Conservation (phyloP, 2,797 vertebrate species). For the Poeciliopsis gracilis region DNA sequence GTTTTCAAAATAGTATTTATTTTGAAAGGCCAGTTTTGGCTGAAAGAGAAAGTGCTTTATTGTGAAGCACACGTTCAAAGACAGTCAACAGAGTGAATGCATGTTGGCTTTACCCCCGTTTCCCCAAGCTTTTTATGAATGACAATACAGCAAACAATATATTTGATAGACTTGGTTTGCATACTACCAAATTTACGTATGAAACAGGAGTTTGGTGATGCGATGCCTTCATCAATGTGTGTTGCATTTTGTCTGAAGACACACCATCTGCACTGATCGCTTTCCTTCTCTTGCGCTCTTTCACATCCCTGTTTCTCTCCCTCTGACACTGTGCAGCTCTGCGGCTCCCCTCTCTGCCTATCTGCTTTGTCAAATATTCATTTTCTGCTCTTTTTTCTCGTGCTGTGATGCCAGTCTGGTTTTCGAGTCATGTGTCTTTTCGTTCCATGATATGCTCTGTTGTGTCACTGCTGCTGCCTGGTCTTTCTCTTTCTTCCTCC, state of each 20-base stretch:
- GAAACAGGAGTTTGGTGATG: slow-evolving; percentile 21
- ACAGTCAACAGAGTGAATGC: slow-evolving; percentile 30
- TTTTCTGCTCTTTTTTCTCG: slow-evolving; percentile 58
- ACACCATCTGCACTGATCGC: slow-evolving; percentile 16
- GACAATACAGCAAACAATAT: slow-evolving; percentile 37
- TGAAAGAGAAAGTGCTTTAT: slow-evolving; percentile 19
- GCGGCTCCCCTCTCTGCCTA: slow-evolving; percentile 38
- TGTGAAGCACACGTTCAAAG: slow-evolving; percentile 31
- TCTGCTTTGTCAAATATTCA: slow-evolving; percentile 53
- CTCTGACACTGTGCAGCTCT: slow-evolving; percentile 36
- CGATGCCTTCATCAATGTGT: slow-evolving; percentile 47
- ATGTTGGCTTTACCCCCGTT: slow-evolving; percentile 25
- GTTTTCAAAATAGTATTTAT: slow-evolving; percentile 24
- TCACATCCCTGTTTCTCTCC: slow-evolving; percentile 31
- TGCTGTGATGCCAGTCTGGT: slow-evolving; percentile 75
- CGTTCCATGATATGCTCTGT: slow-evolving; percentile 85
- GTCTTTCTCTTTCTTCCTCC: slow-evolving; percentile 72
- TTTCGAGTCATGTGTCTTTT: slow-evolving; percentile 79
- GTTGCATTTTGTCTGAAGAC: slow-evolving; percentile 36
- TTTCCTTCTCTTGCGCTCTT: slow-evolving; percentile 34
- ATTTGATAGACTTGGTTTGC: slow-evolving; percentile 72
- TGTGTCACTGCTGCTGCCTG: slow-evolving; percentile 84
- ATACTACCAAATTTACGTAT: slow-evolving; percentile 56
- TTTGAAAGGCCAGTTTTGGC: slow-evolving; percentile 19
- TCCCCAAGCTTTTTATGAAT: slow-evolving; percentile 67